A percentile compares a stretch with the other conserved stretches of the same genome.
Conservation (phyloP, 2,113 vertebrate species). For the Phaethon lepturus region DNA sequence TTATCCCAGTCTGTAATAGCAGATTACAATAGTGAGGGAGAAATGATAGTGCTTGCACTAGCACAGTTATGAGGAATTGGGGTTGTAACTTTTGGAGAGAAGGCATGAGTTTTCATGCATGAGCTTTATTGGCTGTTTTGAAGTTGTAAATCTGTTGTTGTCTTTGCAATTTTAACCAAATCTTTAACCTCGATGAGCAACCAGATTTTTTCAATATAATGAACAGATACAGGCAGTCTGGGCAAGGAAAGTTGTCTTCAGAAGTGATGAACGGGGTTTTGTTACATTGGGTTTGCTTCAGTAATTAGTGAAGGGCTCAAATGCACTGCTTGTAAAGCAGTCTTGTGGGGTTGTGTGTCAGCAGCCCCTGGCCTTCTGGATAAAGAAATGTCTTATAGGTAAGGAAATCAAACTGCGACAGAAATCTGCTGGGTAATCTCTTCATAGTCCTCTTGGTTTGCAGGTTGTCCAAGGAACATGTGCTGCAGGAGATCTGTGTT, state of each 20-base stretch:
- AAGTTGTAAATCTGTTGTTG: background rate
- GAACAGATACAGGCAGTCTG: background rate
- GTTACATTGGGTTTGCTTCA: background rate
- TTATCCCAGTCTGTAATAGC: background rate
- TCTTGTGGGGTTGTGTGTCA: background rate
- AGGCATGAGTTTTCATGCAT: background rate
- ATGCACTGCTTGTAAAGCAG: background rate
- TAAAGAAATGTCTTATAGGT: background rate
- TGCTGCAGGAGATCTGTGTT: background rate
- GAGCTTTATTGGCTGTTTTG: background rate
- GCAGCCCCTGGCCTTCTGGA: background rate
- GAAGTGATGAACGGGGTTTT: background rate
- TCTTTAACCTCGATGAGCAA: background rate
- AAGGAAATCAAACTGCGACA: background rate
- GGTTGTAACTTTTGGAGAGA: background rate
- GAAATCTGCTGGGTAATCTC: background rate
- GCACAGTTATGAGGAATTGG: background rate
- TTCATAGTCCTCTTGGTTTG: background rate
- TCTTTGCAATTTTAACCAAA: background rate
- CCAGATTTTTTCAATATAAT: background rate
- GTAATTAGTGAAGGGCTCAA: background rate
- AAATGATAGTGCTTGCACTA: background rate
- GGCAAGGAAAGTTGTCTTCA: background rate
- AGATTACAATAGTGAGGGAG: background rate
- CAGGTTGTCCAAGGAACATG: fast-evolving